Evolutionary conservation across 2,113 vertebrate species (phyloP), one percentile per base, ranked within the genome.

Genomic region (Deroptyus accipitrinus): DNA sequence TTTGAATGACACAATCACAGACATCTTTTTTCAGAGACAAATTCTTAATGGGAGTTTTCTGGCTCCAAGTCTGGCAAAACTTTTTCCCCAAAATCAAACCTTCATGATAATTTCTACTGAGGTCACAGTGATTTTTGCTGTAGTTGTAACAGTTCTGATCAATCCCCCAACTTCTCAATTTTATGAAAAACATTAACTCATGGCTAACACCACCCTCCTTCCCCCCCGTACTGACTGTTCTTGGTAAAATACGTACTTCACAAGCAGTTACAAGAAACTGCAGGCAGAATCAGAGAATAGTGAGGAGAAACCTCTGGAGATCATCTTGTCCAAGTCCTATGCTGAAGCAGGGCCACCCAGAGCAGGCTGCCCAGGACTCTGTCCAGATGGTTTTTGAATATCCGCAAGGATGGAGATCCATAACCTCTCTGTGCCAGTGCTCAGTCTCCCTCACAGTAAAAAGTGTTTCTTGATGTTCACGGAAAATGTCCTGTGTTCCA

Each of bases 1-100:
- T 96, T 91, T 95, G 76, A 95, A 92, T 94, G 63, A 95, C 95
- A 92, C 54, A 66, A 86, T 66, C 42, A 80, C 82, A 92, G 90
- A 96, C 94, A 95, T 91, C 63, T 92, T 54, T 77, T 93, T 94
- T 39, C 6, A 1, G 30, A 44, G 79, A 59, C 20, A 59, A 80
- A 69, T 63, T 91, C 82, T 94, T 76, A 82, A 31, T 64, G 77
- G 41, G 46, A 80, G 82, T 87, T 95, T 95, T 72, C 68, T 25
- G 14, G 83, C 91, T 91, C 70, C 86, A 97, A 96, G 86, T 35
- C 14, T 52, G 44, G 7, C 41, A 33, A 20, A 37, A 41, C 3
- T 10, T 46, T 7, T 35, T 4, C 7, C 27, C 28, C 11, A 3
- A 81, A 86, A 35, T 9, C 30, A 42, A 48, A 24, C 19, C 22